Evolutionary conservation across 2,888 invertebrate genomes (phyloP).

Genomic region (Masnerella sp.): DNA sequence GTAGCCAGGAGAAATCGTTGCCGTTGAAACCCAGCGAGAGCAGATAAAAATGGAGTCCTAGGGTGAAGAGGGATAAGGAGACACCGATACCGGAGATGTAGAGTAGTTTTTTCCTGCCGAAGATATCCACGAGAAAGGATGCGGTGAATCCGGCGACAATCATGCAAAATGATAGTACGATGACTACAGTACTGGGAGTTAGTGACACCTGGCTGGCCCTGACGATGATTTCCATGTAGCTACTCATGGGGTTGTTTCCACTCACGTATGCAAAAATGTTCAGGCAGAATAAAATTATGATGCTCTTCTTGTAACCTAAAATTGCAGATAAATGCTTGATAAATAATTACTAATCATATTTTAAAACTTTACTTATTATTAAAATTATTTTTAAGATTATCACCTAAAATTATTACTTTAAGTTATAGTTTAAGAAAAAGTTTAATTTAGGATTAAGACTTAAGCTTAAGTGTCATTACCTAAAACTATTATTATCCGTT

Average conservation of each 20-base stretch:
- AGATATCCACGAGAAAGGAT: constrained; percentile 78
- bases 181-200: constrained; percentile 77
- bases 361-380: no score
- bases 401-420: no score
- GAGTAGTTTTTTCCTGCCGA: constrained; percentile 78
- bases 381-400: no score
- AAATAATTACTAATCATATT: no score
- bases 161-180: constrained; percentile 78
- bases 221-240: constrained; percentile 76
- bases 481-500: no score
- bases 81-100: constrained; percentile 76
- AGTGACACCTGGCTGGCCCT: constrained; percentile 71
- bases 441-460: no score
- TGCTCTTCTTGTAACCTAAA: constrained; percentile 75
- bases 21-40: constrained; percentile 60
- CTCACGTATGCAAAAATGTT: constrained; percentile 79
- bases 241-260: constrained; percentile 76
- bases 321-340: constrained; percentile 5
- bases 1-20: constrained; percentile 66
- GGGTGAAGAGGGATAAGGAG: constrained; percentile 66
- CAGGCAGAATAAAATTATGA: constrained; percentile 76
- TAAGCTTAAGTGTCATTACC: no score
- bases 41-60: constrained; percentile 71
- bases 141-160: constrained; percentile 77
- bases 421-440: no score